These are phyloP conservation scores for Chydorus sphaericus DNA, from an alignment of 2,888 invertebrate species.

Conservation along the genomic window DNA sequence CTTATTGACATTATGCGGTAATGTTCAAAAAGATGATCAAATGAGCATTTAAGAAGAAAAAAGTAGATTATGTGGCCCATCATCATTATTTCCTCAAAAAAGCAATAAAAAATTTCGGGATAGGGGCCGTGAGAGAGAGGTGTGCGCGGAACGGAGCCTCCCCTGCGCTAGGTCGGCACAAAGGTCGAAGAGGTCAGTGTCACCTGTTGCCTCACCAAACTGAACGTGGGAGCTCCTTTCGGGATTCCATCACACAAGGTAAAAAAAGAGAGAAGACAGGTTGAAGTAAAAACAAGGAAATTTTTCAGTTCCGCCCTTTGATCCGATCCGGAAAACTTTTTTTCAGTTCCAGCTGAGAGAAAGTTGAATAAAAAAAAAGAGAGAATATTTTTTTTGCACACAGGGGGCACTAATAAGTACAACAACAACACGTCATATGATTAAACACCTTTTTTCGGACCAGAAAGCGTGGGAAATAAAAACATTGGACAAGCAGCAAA, in stretches of 20 bases:
- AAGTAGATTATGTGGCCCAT: neutral
- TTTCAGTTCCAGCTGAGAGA: neutral
- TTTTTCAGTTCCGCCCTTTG: neutral
- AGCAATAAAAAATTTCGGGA: too few species aligned
- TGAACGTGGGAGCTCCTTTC: conserved; percentile 6
- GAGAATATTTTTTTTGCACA: neutral
- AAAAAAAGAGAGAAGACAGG: too few species aligned
- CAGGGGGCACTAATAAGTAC: too few species aligned
- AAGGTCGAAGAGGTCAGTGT: neutral
- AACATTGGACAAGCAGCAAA: neutral
- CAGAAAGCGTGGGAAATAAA: neutral
- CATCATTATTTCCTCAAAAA: neutral
- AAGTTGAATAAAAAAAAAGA: neutral
- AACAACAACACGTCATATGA: too few species aligned
- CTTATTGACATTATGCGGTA: too few species aligned
- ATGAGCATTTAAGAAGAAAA: too few species aligned
- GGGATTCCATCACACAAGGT: too few species aligned
- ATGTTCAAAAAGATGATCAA: too few species aligned
- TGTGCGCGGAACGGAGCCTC: neutral
- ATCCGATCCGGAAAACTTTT: neutral
- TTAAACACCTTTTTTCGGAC: neutral
- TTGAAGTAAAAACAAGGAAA: too few species aligned
- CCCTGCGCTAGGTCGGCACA: neutral
- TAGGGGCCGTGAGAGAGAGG: neutral
- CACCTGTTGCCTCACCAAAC: neutral